Percentiles rank a stretch among this genome's conserved stretches.
phyloP scores from a whole-genome alignment of 2,113 vertebrate genomes.

The Hymenochirus boettgeri region DNA sequence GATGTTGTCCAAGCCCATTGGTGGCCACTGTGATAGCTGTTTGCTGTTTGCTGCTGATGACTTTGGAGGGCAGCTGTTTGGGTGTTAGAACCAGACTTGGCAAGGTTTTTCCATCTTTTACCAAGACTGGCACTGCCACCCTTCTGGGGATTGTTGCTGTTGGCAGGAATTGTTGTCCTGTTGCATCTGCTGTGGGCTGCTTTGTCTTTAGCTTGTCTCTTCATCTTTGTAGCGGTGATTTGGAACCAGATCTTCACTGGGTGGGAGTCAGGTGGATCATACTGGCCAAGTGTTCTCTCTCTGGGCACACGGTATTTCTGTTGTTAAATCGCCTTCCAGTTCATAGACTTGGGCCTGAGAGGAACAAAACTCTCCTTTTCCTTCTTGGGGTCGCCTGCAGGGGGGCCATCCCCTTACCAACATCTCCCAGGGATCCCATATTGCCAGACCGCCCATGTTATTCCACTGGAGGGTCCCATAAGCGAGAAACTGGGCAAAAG shows the following conservation, averaged over 20 bases:
- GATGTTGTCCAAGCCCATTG: slow-evolving; percentile 77
- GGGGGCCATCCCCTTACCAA: slow-evolving; percentile 93
- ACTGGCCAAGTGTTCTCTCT: slow-evolving; percentile 96
- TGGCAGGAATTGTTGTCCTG: slow-evolving; percentile 86
- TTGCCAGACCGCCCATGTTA: slow-evolving; percentile 98
- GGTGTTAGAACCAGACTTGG: slow-evolving; percentile 84
- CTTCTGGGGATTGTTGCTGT: slow-evolving; percentile 92
- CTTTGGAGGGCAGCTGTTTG: slow-evolving; percentile 73
- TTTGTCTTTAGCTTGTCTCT: slow-evolving; percentile 97
- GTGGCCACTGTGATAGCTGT: slow-evolving; percentile 82
- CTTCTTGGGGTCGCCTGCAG: slow-evolving; percentile 87
- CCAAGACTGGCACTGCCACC: slow-evolving; percentile 94
- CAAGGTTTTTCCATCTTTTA: slow-evolving; percentile 98
- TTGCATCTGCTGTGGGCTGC: slow-evolving; percentile 97
- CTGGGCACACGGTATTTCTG: slow-evolving; percentile 97
- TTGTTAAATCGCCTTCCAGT: slow-evolving; percentile 95
- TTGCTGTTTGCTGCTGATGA: slow-evolving; percentile 78
- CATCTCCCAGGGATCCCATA: slow-evolving; percentile 89
- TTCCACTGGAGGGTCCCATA: slow-evolving; percentile 95
- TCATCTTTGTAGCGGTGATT: slow-evolving; percentile 99
- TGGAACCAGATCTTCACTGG: slow-evolving; percentile 99
- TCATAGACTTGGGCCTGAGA: slow-evolving; percentile 99
- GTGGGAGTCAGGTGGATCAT: slow-evolving; percentile 99
- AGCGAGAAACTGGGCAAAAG: slow-evolving; percentile 80
- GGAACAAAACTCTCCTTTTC: slow-evolving; percentile 94